phyloP scores from a whole-genome alignment of 1,140 invertebrate species.

The Plectus sambesii region DNA sequence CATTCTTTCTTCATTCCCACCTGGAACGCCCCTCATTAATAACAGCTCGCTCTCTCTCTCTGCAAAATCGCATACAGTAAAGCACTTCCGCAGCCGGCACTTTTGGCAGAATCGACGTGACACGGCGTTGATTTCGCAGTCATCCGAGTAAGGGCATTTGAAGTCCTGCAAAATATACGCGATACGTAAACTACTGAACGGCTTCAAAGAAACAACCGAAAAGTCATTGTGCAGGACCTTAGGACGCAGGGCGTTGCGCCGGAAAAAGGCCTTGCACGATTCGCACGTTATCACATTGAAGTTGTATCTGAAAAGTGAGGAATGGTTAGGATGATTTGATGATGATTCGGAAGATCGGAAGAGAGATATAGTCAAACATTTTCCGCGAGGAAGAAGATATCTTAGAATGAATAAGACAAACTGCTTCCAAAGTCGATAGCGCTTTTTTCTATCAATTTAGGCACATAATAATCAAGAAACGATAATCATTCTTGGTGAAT shows the following conservation, averaged over 20 bases:
- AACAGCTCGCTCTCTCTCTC: conserved; percentile 59
- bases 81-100: conserved; percentile 60
- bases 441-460: no score
- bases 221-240: conserved; percentile 54
- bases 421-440: no score
- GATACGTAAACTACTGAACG: neutral
- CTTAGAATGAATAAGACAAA: no score
- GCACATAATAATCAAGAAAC: no score
- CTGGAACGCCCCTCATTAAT: conserved; percentile 18
- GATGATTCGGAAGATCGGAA: no score
- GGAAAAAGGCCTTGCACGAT: conserved; percentile 93
- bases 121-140: conserved; percentile 79
- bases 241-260: conserved; percentile 78
- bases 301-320: conserved; percentile 66
- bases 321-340: no score
- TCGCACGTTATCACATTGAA: conserved; percentile 95
- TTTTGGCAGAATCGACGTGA: conserved; percentile 87
- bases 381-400: no score
- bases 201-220: neutral
- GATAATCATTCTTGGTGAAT: no score
- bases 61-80: conserved; percentile 22
- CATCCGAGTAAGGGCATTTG: conserved; percentile 79
- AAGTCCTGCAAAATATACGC: conserved; percentile 57
- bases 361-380: no score
- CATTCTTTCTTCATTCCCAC: conserved; percentile 63